Percentiles rank a stretch among this genome's conserved stretches.
Conservation (phyloP, 2,113 vertebrate genomes). For the Varanus salvator region DNA sequence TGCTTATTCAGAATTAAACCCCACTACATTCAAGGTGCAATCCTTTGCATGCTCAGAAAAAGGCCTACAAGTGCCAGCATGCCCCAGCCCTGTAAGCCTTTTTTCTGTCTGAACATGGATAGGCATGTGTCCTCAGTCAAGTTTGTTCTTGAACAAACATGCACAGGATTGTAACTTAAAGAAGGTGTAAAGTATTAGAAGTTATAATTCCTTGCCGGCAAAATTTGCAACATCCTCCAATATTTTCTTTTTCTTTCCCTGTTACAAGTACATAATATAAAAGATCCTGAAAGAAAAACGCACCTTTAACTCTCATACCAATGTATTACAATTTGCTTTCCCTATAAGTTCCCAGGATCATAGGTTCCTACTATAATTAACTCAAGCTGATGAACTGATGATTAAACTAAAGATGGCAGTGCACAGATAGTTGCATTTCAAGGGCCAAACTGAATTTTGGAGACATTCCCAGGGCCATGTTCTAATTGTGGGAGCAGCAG, state of each 20-base stretch:
- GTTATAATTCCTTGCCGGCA: not conserved
- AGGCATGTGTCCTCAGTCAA: no score
- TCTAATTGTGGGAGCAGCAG: no score
- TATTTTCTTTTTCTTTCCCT: not conserved
- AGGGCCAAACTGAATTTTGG: no score
- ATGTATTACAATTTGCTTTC: not conserved
- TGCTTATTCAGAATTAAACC: no score
- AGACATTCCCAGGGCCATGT: no score
- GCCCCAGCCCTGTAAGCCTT: no score
- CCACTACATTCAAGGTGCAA: no score
- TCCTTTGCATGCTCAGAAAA: no score
- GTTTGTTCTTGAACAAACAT: no score
- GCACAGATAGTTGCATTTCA: no score
- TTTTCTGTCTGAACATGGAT: no score
- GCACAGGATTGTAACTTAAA: not conserved
- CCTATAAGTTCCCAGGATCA: not conserved
- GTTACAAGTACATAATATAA: not conserved
- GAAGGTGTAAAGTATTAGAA: not conserved
- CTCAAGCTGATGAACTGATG: not conserved
- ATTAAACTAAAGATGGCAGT: not conserved
- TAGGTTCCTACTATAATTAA: not conserved
- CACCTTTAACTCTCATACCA: not conserved
- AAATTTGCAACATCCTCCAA: not conserved
- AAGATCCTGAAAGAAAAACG: not conserved
- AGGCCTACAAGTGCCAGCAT: no score